phyloP scores from a whole-genome alignment of 2,888 invertebrate species.

The Horisme vitalbata region DNA sequence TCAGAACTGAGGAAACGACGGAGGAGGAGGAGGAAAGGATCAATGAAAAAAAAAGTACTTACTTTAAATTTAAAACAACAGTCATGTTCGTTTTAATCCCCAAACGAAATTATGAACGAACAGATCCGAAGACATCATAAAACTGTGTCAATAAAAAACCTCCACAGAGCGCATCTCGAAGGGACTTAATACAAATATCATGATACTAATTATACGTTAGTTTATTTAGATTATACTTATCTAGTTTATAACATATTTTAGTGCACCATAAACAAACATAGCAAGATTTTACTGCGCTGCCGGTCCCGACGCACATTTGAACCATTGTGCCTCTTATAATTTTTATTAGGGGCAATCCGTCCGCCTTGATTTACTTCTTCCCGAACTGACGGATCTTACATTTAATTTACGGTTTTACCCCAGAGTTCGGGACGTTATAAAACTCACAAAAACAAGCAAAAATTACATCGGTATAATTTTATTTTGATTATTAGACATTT shows the following conservation, averaged over 20 bases:
- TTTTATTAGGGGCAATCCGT: conserved; percentile 83
- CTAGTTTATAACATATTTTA: conserved; percentile 83
- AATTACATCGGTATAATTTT: conserved; percentile 57
- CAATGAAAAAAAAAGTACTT: too few species aligned
- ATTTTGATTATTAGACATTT: too few species aligned
- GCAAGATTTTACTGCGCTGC: conserved; percentile 79
- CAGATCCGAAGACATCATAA: conserved; percentile 44
- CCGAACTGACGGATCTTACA: conserved; percentile 81
- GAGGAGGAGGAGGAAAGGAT: too few species aligned
- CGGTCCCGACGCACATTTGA: conserved; percentile 75
- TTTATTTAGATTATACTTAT: conserved; percentile 81
- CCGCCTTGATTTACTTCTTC: conserved; percentile 81
- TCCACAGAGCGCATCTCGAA: conserved; percentile 40
- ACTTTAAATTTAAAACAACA: conserved; percentile 31
- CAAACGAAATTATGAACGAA: conserved; percentile 19
- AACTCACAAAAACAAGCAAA: conserved; percentile 78
- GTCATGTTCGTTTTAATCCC: conserved; percentile 15
- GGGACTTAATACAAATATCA: conserved; percentile 66
- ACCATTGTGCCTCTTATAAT: conserved; percentile 82
- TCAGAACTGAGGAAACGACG: too few species aligned
- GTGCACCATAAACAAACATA: conserved; percentile 82
- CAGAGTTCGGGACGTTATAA: conserved; percentile 73
- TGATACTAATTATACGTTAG: conserved; percentile 75
- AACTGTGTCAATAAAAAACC: conserved; percentile 52
- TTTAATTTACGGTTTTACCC: conserved; percentile 80